Base-by-base conservation (phyloP, 2,888 invertebrate species). In the Aquatica leii region DNA sequence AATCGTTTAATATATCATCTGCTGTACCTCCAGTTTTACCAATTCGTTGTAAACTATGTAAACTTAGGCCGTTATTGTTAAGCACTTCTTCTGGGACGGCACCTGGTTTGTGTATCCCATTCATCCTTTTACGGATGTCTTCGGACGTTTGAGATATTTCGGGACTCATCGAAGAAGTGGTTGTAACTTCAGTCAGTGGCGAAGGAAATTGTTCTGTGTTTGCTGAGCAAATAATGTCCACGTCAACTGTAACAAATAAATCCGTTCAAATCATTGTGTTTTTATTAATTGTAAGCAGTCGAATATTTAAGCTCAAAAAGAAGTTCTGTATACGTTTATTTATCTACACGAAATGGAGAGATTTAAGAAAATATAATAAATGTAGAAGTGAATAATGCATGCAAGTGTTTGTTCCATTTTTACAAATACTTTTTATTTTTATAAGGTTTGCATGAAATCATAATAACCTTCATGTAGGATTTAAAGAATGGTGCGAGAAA, bases 201-300 rank as follows among this genome's bases (percentile, higher is more conserved):
- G 74, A 73, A 66, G 74, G 62, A 57, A 71, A 67, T 52, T 73
- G 69, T 37, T 73, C 67, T 59, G 62, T 69, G 64, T 65, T 74
- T 20, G 73, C 74, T 53, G 69, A 66, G 43, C 69, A 62, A 54
- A 73, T 67, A 48, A 70, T 70, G 56, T 80, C 80, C 72, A 79
- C 68, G 64, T 82, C 82, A 70, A 82, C 82, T 82, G 77, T 43
- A 79, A 78, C 9, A 60, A 66, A 67, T 65, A 71, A 41, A 62
- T 41, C 34, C 6, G 34, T 46, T 15, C 11, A 46, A n/a, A n/a
- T n/a, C n/a, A n/a, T n/a, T n/a, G n/a, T n/a, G n/a, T n/a, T n/a
- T n/a, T n/a, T n/a, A n/a, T n/a, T n/a, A n/a, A n/a, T n/a, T n/a
- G n/a, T n/a, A n/a, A n/a, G n/a, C n/a, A n/a, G n/a, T n/a, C n/a